A percentile compares a stretch with the other conserved stretches of the same genome.
phyloP scores from a whole-genome alignment of 2,113 vertebrate genomes.

The Lonchura striata region DNA sequence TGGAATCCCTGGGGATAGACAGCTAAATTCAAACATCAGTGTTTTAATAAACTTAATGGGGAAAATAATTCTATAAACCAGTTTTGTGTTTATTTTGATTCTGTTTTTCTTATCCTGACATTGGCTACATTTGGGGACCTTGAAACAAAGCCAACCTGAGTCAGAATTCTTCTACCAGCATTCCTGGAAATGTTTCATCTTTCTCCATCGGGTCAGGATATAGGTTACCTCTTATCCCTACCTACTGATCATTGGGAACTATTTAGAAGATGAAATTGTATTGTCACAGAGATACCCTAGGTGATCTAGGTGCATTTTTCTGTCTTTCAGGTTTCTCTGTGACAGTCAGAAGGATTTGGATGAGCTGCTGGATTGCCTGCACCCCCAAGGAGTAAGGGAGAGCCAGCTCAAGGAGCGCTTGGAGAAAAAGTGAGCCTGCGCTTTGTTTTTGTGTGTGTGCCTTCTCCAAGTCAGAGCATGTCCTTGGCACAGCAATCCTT shows the following conservation, averaged over 20 bases:
- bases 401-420: slow-evolving; percentile 88
- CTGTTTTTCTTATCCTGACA: background rate
- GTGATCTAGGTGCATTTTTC: background rate
- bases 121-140: background rate
- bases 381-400: slow-evolving; percentile 91
- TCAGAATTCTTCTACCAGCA: background rate
- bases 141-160: background rate
- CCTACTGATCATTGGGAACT: background rate
- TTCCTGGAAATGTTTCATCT: background rate
- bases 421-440: slow-evolving; percentile 80
- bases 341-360: slow-evolving; percentile 88
- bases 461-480: background rate
- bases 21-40: background rate
- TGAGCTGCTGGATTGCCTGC: slow-evolving; percentile 87
- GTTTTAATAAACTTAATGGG: background rate
- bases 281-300: background rate
- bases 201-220: background rate
- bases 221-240: background rate
- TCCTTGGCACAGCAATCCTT: background rate
- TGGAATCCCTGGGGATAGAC: background rate
- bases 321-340: slow-evolving; percentile 86
- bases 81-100: background rate
- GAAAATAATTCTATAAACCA: background rate
- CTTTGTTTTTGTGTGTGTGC: background rate
- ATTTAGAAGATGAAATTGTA: background rate